Evolutionary conservation across 2,888 invertebrate species (phyloP), one percentile per base, ranked within the genome.

Genomic region (Folsomia manolachei): DNA sequence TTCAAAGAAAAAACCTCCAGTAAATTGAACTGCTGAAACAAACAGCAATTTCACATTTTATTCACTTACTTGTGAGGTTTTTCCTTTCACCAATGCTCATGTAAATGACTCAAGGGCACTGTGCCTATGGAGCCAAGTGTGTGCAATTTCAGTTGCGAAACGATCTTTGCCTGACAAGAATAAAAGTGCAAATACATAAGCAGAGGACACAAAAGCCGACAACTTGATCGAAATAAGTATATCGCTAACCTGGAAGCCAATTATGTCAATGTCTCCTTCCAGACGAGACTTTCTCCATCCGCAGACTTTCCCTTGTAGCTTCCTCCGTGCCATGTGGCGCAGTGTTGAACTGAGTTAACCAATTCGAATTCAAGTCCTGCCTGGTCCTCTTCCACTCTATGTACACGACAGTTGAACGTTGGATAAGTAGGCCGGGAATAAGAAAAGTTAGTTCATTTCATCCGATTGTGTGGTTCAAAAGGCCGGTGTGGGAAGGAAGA

Each of bases 361-460:
- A 56, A 56, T 19, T 56, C n/a, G 65, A 24, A 66, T 66, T 66
- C 65, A 66, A 27, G 51, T 52, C 65, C 52, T 66, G 65, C 39
- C 51, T 52, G 23, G 21, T 66, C 23, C 9, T 23, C 65, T 51
- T 19, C 63, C 25, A 2, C 23, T 60, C 27, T 19, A 9, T 27
- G 11, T 64, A 19, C 63, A 63, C 24, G 25, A 65, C 19, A 67
- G 67, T 23, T 51, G 23, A 52, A 67, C n/a, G n/a, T n/a, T n/a
- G 21, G 11, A 65, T 9, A 11, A 25, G 25, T 27, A 67, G 53
- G 23, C 23, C n/a, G 14, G 69, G 19, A 27, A 27, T 27, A 27
- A 27, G 26, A 62, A 62, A 69, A 69, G 23, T 69, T 68, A 25
- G 68, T 68, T 68, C 60, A 62, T 62, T 61, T 27, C 52, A 19